A percentile compares a stretch with the other conserved stretches of the same genome.
phyloP scores from a whole-genome alignment of 2,113 vertebrate species.

The Castor canadensis region DNA sequence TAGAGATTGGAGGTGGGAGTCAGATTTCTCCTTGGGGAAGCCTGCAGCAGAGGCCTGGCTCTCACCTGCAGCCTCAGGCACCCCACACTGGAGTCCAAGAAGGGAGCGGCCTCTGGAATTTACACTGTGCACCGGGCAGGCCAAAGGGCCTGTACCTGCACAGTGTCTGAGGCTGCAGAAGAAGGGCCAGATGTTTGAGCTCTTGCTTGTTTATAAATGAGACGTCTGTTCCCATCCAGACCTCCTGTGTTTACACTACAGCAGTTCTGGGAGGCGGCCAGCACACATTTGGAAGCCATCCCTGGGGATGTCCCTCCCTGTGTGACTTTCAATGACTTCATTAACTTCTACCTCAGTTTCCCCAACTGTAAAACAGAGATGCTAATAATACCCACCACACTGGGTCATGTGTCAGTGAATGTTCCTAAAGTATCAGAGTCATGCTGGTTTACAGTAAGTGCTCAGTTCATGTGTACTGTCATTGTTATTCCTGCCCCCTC shows the following conservation, averaged over 20 bases:
- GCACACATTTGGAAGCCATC: background rate
- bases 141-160: slow-evolving; percentile 64
- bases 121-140: background rate
- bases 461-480: accelerated
- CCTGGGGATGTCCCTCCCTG: background rate
- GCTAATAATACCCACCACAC: background rate
- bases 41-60: background rate
- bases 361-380: background rate
- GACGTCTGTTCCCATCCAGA: slow-evolving; percentile 59
- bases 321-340: background rate
- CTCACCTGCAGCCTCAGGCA: background rate
- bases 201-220: slow-evolving; percentile 75
- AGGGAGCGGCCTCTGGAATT: background rate
- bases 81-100: background rate
- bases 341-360: background rate
- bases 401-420: background rate
- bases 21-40: background rate
- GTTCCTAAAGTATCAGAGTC: background rate
- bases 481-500: background rate
- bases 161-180: slow-evolving; percentile 20
- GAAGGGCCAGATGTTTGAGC: slow-evolving; percentile 65
- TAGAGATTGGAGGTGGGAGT: accelerated
- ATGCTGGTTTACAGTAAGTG: background rate
- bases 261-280: background rate
- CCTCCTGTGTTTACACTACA: slow-evolving; percentile 48